Conservation (phyloP, 2,888 invertebrate genomes). For the Tipula confusa region DNA sequence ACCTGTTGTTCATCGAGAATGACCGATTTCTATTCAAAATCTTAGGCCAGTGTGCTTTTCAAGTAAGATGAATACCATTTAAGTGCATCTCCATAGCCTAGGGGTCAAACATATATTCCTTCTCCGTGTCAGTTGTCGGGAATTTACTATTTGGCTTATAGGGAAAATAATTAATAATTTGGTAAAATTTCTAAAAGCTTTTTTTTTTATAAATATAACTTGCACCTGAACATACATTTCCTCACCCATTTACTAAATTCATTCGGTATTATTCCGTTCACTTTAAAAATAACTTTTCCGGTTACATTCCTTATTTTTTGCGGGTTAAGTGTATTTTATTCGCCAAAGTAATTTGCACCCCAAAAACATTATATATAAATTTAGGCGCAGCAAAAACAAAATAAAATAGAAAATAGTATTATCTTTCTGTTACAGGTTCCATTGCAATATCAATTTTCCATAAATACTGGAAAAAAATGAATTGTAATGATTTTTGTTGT, state of each 20-base stretch:
- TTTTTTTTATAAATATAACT: neutral
- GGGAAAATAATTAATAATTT: too few relatives aligned
- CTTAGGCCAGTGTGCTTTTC: too few relatives aligned
- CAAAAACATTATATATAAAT: neutral
- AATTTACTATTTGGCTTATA: too few relatives aligned
- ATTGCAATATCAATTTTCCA: slow-evolving; percentile 5
- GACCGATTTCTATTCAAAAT: too few relatives aligned
- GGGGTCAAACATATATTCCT: too few relatives aligned
- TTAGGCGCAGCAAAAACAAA: neutral
- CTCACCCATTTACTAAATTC: neutral
- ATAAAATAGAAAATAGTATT: too few relatives aligned
- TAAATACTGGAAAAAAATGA: neutral
- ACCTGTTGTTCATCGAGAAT: too few relatives aligned
- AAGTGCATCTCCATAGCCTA: too few relatives aligned
- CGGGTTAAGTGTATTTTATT: neutral
- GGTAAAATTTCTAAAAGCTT: too few relatives aligned
- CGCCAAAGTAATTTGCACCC: neutral
- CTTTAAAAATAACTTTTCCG: neutral
- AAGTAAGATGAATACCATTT: too few relatives aligned
- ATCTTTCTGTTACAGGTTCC: neutral
- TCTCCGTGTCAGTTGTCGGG: too few relatives aligned
- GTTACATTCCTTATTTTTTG: neutral
- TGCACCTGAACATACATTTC: neutral
- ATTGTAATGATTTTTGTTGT: slow-evolving; percentile 15
- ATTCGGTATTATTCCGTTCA: neutral